Base-by-base conservation (phyloP, 2,888 invertebrate species). In the Drosophila robusta region DNA sequence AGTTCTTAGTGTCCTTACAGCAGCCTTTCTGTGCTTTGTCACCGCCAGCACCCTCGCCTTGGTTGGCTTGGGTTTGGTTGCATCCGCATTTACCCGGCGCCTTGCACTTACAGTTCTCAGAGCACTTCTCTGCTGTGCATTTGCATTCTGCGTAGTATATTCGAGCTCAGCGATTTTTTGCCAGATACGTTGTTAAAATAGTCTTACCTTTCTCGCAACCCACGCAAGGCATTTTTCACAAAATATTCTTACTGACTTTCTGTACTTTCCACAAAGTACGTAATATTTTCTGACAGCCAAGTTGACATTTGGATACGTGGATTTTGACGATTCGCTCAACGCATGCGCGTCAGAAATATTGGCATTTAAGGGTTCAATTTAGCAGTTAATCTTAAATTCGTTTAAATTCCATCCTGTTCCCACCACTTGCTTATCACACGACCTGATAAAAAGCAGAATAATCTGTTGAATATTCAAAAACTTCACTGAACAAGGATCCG, bases 101-200 rank as follows among this genome's bases (percentile, higher is more conserved):
- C 11, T 73, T 84, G 73, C 91, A 91, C 63, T 91, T 91, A 76
- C 92, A 91, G 34, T 68, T 66, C 11, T 89, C 89, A 42, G 80
- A 81, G 45, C 92, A 91, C 49, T 90, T 92, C 18, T 89, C 82
- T 7, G 79, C 49, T 8, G 90, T 90, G 80, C 92, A 92, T 67
- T 90, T 91, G 75, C 92, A 91, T 45, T 87, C 91, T 92, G 56
- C 18, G 39, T 2, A n/a, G 3, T 6, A 8, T 29, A 38, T 9
- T 36, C 0, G n/a, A 45, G 0, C 12, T 14, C 16, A 32, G 3
- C 11, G 9, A 34, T 9, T 39, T 32, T 9, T 1, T 29, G 8
- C 7, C n/a, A 22, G 12, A 12, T 7, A 12, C 4, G 4, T 46
- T 26, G 2, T 2, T 1, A 41, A 3, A 34, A 39, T 38, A 29